These are phyloP conservation scores for Eupristina koningsbergeri DNA, from an alignment of 1,140 invertebrate species.

Conservation along the genomic window DNA sequence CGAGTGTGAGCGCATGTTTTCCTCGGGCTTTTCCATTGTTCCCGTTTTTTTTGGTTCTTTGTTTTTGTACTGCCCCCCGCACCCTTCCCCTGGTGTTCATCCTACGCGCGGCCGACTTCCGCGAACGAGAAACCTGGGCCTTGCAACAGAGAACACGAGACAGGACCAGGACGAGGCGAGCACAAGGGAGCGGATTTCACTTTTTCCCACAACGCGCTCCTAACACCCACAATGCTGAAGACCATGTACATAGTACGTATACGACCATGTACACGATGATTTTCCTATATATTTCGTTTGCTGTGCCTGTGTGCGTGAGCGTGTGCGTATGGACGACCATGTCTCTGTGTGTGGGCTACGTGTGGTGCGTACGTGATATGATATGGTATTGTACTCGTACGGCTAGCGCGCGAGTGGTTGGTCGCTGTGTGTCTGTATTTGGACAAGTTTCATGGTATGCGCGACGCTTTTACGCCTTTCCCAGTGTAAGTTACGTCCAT, in stretches of 20 bases:
- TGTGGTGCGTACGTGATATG: too few relatives aligned
- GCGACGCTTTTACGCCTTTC: constrained; percentile 6
- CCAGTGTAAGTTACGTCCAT: constrained; percentile 40
- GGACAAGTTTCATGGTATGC: neutral
- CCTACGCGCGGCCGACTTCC: constrained; percentile 15
- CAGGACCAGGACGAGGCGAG: neutral
- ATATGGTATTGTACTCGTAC: too few relatives aligned
- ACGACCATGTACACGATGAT: neutral
- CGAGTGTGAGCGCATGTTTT: constrained; percentile 36
- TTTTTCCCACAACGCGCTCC: constrained; percentile 14
- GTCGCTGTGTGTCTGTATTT: too few relatives aligned
- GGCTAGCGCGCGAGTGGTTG: too few relatives aligned
- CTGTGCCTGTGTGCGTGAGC: neutral
- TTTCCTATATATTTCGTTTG: too few relatives aligned
- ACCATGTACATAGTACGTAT: constrained; percentile 48
- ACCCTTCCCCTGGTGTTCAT: neutral
- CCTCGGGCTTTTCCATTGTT: neutral
- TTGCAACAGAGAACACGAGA: neutral
- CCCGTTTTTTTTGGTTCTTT: neutral
- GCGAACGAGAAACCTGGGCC: neutral
- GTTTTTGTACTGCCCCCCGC: neutral
- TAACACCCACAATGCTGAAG: constrained; percentile 40
- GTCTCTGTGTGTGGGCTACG: too few relatives aligned
- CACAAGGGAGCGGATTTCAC: constrained; percentile 9
- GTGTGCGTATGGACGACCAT: neutral